Evolutionary conservation across 2,797 vertebrate species (phyloP).

Genomic region (Rhinoraja longicauda): DNA sequence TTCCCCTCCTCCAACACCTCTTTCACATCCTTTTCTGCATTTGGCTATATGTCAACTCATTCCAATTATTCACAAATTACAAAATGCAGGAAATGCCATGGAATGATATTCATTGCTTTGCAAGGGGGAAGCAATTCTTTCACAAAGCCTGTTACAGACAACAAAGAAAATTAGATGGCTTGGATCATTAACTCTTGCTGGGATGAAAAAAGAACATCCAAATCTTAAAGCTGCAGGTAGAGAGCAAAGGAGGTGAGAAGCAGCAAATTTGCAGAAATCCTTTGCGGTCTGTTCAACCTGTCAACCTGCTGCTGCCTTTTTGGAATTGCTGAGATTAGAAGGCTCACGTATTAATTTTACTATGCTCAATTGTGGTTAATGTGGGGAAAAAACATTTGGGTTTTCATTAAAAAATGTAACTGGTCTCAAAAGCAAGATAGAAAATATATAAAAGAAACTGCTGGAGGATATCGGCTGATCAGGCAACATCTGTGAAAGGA

Average conservation of each 20-base stretch:
- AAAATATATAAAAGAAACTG: too few species aligned
- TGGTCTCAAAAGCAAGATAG: not conserved
- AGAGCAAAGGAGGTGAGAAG: not conserved
- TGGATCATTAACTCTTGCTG: not conserved
- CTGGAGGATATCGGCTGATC: too few species aligned
- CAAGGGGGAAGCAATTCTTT: not conserved
- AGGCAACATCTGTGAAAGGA: too few species aligned
- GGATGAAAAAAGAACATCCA: not conserved
- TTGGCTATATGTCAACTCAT: not conserved
- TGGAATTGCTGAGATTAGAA: not conserved
- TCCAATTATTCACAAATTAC: not conserved
- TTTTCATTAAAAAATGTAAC: not conserved
- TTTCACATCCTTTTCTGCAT: not conserved
- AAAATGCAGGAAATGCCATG: not conserved
- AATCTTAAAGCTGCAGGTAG: not conserved
- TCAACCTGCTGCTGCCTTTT: not conserved
- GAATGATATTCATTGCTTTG: not conserved
- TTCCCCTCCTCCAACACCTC: too few species aligned
- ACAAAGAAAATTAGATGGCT: not conserved
- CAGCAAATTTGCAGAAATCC: not conserved
- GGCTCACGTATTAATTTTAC: not conserved
- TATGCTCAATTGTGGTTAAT: not conserved
- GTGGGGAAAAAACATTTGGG: not conserved
- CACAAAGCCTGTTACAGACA: not conserved
- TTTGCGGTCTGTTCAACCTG: not conserved